phyloP scores from a whole-genome alignment of 2,797 vertebrate genomes.

The Gobio occitaniae region DNA sequence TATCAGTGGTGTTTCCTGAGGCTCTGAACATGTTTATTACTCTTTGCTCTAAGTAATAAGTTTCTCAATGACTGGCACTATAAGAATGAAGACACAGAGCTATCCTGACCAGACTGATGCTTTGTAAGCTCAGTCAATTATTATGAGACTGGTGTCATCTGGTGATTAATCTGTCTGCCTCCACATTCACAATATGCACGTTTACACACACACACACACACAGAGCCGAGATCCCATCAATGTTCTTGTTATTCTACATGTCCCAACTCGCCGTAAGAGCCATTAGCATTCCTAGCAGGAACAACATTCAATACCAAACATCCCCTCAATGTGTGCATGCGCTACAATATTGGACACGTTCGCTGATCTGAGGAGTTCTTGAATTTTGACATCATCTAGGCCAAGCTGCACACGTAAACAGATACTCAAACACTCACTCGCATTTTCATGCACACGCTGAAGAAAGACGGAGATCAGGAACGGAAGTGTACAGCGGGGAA shows the following conservation, averaged over 20 bases:
- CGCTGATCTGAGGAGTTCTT: constrained; percentile 41
- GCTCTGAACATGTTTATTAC: background rate
- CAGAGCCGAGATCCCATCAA: constrained; percentile 44
- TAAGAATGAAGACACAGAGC: constrained; percentile 27
- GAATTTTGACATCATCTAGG: constrained; percentile 57
- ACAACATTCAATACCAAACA: constrained; percentile 63
- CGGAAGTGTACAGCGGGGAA: background rate
- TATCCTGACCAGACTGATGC: constrained; percentile 38
- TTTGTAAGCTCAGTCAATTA: constrained; percentile 38
- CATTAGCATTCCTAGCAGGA: constrained; percentile 60
- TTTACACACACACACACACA: constrained; percentile 50
- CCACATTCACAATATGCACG: constrained; percentile 26
- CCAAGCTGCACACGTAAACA: constrained; percentile 42
- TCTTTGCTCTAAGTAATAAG: background rate
- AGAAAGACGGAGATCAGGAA: constrained; percentile 1
- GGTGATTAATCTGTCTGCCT: constrained; percentile 57
- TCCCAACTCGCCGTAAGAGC: constrained; percentile 52
- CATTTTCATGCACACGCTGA: constrained; percentile 47
- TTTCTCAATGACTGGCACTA: constrained; percentile 12
- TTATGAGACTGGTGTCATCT: constrained; percentile 36
- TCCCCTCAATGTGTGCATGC: constrained; percentile 52
- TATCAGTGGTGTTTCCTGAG: background rate
- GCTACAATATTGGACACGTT: constrained; percentile 40
- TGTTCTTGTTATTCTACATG: constrained; percentile 65
- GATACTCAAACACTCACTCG: constrained; percentile 39